Conservation (phyloP, 2,797 vertebrate species). For the Poecile montanus region DNA sequence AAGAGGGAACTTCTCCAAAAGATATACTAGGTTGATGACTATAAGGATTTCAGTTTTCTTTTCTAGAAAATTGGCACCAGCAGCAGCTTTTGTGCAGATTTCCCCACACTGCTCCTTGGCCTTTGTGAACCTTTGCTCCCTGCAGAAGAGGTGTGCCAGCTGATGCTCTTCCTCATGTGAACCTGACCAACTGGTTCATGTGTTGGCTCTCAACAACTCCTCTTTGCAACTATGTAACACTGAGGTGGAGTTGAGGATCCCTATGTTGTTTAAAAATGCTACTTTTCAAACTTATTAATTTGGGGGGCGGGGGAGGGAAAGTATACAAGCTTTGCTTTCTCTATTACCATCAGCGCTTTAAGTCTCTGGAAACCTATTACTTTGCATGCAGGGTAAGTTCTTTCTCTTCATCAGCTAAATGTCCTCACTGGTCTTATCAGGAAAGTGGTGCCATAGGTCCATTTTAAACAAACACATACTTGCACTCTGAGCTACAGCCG, state of each 20-base stretch:
- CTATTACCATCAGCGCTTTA: neutral
- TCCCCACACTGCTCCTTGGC: neutral
- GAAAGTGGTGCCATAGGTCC: neutral
- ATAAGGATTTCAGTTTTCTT: neutral
- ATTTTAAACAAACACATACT: neutral
- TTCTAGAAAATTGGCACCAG: neutral
- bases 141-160: neutral
- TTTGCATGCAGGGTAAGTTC: neutral
- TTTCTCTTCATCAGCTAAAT: neutral
- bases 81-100: neutral
- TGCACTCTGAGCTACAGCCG: rapidly evolving
- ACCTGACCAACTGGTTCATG: neutral
- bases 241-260: neutral
- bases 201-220: rapidly evolving
- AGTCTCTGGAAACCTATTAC: neutral
- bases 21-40: no score
- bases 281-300: neutral
- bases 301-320: neutral
- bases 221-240: neutral
- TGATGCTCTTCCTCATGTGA: neutral
- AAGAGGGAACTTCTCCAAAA: neutral
- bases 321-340: rapidly evolving
- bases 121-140: neutral
- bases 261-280: neutral
- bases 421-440: neutral